Base-by-base conservation (phyloP, 2,113 vertebrate species). In the Hippolais icterina region DNA sequence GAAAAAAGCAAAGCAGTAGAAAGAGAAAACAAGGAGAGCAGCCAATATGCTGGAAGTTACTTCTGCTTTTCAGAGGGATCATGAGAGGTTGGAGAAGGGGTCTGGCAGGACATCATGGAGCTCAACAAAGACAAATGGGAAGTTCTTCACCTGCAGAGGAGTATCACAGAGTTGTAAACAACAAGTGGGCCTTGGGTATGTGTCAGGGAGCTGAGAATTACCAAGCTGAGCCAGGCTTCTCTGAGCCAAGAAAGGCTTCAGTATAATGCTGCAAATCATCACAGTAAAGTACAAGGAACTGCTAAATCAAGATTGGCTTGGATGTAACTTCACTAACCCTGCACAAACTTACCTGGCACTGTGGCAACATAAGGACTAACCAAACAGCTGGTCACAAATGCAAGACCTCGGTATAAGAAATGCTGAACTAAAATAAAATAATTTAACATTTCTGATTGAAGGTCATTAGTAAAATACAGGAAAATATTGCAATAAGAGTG, bases 111-210 rank as follows among this genome's bases (percentile, higher is more conserved):
- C n/a, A 13, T 71, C 11, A 21, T 8, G 28, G 39, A 53, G 54
- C 19, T 61, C 47, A 53, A 39, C 28, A 53, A 61, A 61, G 64
- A 46, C 23, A 68, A 53, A 77, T 13, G 5, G 27, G 2, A 79
- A 56, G 33, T 39, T 70, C 18, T 14, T 87, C 56, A 80, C 6
- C 11, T 44, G 24, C n/a, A 87, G 41, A 61, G n/a, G 27, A 70
- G 8, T 22, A 49, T 56, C 27, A 47, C 18, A 27, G 10, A 54
- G 27, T 12, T 82, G 54, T 39, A 59, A 77, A 35, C 37, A 59
- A 33, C 29, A 49, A 54, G 15, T 9, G 11, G 5, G 14, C n/a
- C n/a, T 70, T 60, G 12, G 35, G 42, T 39, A 71, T 0, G 0
- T n/a, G 27, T 21, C 35, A 61, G 52, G 41, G 15, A 82, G 44